Conservation (phyloP, 2,113 vertebrate species). For the Benitochromis conjunctus region DNA sequence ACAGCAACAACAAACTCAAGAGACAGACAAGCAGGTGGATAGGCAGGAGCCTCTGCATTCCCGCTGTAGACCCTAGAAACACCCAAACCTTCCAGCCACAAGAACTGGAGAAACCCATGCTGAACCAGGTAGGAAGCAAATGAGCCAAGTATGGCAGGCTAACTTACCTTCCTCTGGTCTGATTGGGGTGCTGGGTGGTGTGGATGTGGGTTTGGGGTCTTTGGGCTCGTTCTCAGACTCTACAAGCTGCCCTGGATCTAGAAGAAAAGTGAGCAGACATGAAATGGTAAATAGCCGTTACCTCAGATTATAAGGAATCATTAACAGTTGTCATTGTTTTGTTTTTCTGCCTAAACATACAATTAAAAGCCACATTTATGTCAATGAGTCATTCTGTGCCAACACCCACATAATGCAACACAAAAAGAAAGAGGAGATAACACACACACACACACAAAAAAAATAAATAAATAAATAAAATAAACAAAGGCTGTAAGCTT, state of each 20-base stretch:
- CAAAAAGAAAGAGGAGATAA: neutral
- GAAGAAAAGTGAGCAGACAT: neutral
- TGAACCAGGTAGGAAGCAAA: neutral
- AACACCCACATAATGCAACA: neutral
- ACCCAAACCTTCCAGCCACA: neutral
- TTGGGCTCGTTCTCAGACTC: conserved; percentile 76
- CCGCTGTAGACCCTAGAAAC: conserved; percentile 4
- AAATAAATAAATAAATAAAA: conserved; percentile 2
- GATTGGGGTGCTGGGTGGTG: conserved; percentile 86
- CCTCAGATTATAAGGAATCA: neutral
- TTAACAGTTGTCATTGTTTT: neutral
- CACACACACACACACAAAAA: neutral
- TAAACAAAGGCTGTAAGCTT: neutral
- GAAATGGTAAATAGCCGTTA: neutral
- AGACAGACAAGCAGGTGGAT: conserved; percentile 43
- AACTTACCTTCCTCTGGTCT: conserved; percentile 90
- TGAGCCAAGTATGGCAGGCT: neutral
- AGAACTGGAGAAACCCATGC: conserved; percentile 46
- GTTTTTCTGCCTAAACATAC: neutral
- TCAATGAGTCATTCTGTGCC: neutral
- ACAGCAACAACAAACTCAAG: conserved; percentile 43
- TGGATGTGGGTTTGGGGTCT: conserved; percentile 75
- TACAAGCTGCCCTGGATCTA: conserved; percentile 58
- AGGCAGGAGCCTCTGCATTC: conserved; percentile 13
- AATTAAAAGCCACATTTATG: neutral